Conservation (phyloP, 2,113 vertebrate genomes). For the Rhynchopsitta pachyrhyncha region DNA sequence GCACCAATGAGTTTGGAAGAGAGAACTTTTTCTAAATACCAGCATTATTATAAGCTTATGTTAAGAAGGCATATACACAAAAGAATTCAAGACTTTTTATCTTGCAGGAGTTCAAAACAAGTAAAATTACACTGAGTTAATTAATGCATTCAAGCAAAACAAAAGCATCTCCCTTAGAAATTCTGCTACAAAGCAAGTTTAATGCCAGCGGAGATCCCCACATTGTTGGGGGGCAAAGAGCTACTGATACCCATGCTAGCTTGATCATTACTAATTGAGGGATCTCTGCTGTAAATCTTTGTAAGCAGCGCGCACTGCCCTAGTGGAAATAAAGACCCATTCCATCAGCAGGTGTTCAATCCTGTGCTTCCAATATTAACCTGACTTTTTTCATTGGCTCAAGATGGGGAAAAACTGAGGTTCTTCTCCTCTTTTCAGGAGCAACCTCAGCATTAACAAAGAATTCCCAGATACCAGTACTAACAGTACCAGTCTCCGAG, state of each 20-base stretch:
- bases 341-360: not conserved
- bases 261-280: not conserved
- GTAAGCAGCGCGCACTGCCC: not conserved
- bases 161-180: not conserved
- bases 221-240: not conserved
- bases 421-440: not conserved
- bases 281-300: not conserved
- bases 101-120: not conserved
- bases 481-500: not conserved
- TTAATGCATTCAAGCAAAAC: not conserved
- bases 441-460: not conserved
- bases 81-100: not conserved
- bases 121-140: not conserved
- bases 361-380: not conserved
- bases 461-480: not conserved
- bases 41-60: slow-evolving; percentile 25
- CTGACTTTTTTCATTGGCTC: not conserved
- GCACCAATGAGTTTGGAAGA: not conserved
- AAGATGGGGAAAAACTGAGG: not conserved
- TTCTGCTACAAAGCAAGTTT: not conserved
- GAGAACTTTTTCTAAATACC: not conserved
- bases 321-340: not conserved
- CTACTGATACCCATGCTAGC: not conserved
- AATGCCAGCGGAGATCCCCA: not conserved
- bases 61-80: not conserved